phyloP scores from a whole-genome alignment of 2,888 invertebrate species.

The Orthosia incerta region DNA sequence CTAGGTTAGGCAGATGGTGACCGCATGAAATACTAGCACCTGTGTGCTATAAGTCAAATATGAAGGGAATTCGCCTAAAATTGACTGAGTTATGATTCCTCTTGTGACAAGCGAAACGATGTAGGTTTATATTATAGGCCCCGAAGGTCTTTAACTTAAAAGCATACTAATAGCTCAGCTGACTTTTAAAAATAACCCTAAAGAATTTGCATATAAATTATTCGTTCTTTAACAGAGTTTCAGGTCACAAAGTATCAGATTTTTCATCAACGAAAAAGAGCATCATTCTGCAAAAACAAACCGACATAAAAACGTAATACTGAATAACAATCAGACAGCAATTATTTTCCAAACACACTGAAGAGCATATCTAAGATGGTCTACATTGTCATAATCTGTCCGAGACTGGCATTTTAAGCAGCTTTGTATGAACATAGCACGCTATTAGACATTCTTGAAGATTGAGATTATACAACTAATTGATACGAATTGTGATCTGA shows the following conservation, averaged over 20 bases:
- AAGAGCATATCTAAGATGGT: conserved; percentile 27
- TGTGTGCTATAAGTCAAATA: conserved; percentile 9
- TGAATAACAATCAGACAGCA: conserved; percentile 4
- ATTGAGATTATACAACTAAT: conserved; percentile 26
- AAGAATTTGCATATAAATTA: neutral
- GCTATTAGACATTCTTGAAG: conserved; percentile 40
- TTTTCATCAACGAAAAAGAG: neutral
- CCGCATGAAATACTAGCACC: conserved; percentile 42
- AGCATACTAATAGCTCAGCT: neutral
- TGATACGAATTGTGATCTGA: conserved; percentile 19
- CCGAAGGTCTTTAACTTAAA: neutral
- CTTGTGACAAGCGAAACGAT: neutral
- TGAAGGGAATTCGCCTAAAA: conserved; percentile 19
- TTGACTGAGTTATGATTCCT: neutral
- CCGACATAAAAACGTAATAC: conserved; percentile 1
- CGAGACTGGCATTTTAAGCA: conserved; percentile 21
- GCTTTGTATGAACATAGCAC: conserved; percentile 25
- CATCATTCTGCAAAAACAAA: neutral
- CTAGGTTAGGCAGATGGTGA: conserved; percentile 44
- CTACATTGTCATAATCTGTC: conserved; percentile 15
- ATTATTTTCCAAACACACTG: conserved; percentile 10
- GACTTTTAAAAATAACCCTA: neutral
- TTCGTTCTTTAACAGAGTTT: neutral
- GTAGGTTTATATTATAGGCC: neutral
- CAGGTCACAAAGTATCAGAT: neutral